A percentile compares a stretch with the other conserved stretches of the same genome.
These are phyloP conservation scores for Melanophora roralis DNA, from an alignment of 2,888 invertebrate species.

Conservation along the genomic window DNA sequence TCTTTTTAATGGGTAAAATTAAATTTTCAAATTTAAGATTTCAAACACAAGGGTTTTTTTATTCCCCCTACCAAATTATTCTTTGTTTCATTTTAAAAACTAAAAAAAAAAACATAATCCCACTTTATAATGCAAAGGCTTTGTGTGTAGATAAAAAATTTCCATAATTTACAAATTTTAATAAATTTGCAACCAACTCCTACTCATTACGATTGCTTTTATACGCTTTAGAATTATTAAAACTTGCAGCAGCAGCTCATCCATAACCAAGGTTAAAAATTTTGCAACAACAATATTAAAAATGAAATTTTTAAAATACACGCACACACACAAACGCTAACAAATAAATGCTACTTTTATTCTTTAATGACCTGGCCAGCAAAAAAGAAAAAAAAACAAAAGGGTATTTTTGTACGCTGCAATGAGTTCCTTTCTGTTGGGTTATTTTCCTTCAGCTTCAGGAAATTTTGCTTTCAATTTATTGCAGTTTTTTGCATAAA, in stretches of 20 bases:
- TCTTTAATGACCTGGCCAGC: constrained; percentile 45
- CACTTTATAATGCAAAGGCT: constrained; percentile 15
- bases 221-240: neutral
- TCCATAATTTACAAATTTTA: constrained; percentile 47
- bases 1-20: constrained; percentile 11
- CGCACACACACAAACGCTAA: neutral
- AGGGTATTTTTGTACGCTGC: constrained; percentile 42
- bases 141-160: neutral
- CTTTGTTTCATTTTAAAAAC: neutral
- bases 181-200: constrained; percentile 40
- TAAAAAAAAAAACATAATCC: constrained; percentile 4
- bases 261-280: constrained; percentile 39
- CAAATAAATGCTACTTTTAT: constrained; percentile 17
- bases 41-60: neutral
- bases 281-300: constrained; percentile 23
- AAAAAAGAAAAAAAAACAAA: neutral
- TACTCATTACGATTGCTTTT: constrained; percentile 26
- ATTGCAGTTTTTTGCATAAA: constrained; percentile 38
- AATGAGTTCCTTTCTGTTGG: constrained; percentile 36
- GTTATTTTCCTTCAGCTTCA: constrained; percentile 5
- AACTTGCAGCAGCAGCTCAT: neutral
- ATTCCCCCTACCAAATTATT: neutral
- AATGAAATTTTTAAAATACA: constrained; percentile 20
- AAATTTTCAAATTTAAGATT: constrained; percentile 27
- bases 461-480: constrained; percentile 55